Evolutionary conservation across 2,113 vertebrate genomes (phyloP), one percentile per base, ranked within the genome.

Genomic region (Myotis davidii): DNA sequence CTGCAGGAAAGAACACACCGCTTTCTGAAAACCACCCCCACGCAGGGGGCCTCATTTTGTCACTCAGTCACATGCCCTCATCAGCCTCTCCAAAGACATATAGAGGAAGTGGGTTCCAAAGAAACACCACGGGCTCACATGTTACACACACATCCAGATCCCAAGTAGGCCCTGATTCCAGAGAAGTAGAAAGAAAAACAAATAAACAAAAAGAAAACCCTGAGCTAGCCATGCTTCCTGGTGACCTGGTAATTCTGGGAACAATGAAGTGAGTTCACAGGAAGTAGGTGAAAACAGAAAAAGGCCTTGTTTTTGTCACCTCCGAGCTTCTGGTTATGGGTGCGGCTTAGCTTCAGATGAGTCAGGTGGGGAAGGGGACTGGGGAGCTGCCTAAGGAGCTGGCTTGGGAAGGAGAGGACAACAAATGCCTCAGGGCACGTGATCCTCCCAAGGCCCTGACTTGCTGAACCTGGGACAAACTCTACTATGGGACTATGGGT

Each of bases 231-330:
- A 73, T 54, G 16, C 70, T 85, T 95, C 54, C 81, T 29, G 85
- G 45, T 92, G 85, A 94, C 59, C 37, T 73, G 42, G 32, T 25
- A 79, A 54, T 90, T 96, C 76, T 76, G 82, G 32, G 76, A 87
- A 92, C n/a, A 90, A 54, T 39, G 37, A 52, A 52, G 52, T 8
- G 12, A 78, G 34, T 54, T 90, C 81, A 81, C 50, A 93, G 83
- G 86, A 91, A 74, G 61, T 65, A 48, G 50, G 23, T 37, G 74
- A 94, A 92, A 74, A 76, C 42, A 73, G 17, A 17, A 25, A 85
- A 25, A 50, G 34, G 12, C 42, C 52, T 72, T 54, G 52, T 76
- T 85, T 92, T 67, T 12, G 1, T 54, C 54, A 23, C 78, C 29
- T 82, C 52, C 59, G 59, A 73, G 34, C 45, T 94, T 67, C 61